Conservation (phyloP, 2,113 vertebrate genomes). For the Neopipo cinnamomea region DNA sequence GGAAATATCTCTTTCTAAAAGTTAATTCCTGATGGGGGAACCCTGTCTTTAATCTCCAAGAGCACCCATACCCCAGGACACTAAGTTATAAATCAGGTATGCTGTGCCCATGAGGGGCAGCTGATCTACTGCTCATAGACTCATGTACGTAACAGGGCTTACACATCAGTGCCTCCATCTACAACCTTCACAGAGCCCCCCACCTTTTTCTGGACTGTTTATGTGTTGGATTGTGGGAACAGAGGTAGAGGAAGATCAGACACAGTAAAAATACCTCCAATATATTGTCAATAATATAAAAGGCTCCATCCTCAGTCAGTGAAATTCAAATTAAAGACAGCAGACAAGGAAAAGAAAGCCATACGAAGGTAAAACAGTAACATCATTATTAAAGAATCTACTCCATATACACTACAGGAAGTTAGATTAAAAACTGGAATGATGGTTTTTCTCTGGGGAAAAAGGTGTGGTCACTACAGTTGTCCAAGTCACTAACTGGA, state of each 20-base stretch:
- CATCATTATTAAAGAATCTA: background rate
- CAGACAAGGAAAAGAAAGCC: background rate
- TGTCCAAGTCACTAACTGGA: background rate
- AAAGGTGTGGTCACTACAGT: background rate
- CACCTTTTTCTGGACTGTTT: background rate
- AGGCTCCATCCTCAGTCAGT: background rate
- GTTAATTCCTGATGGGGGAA: background rate
- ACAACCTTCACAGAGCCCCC: background rate
- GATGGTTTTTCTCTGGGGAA: background rate
- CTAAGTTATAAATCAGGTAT: accelerated
- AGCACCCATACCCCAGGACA: background rate
- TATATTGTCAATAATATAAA: background rate
- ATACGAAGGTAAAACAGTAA: background rate
- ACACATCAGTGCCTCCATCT: background rate
- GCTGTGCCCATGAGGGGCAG: accelerated
- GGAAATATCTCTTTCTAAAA: background rate
- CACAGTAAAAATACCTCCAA: background rate
- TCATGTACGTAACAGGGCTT: accelerated
- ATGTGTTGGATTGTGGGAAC: background rate
- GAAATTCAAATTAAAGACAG: background rate
- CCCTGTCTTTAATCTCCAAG: background rate
- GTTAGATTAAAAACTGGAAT: background rate
- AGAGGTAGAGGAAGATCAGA: background rate
- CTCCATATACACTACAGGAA: background rate
- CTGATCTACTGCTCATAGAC: background rate